Evolutionary conservation across 2,797 vertebrate genomes (phyloP).

Genomic region (Megaceryle alcyon): DNA sequence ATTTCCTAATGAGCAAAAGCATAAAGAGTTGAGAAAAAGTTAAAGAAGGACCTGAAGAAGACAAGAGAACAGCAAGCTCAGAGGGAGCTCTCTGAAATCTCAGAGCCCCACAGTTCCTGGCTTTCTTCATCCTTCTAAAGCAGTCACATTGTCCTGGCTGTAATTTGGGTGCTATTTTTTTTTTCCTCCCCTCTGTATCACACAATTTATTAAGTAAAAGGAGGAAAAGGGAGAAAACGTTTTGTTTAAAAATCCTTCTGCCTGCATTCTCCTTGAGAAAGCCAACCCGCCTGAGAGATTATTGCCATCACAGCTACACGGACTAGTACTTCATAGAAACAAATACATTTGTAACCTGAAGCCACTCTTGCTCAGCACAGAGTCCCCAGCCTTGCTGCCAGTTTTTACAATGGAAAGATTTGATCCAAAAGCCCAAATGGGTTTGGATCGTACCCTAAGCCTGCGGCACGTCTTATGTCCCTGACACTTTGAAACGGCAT

Average conservation of each 20-base stretch:
- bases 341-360: neutral
- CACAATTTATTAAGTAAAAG: neutral
- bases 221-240: neutral
- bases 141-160: neutral
- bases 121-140: neutral
- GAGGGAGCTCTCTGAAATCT: neutral
- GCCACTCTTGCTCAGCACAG: neutral
- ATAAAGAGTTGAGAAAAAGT: neutral
- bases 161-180: neutral
- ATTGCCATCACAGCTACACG: neutral
- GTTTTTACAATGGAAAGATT: conserved; percentile 22
- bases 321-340: neutral
- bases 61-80: neutral
- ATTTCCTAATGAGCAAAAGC: neutral
- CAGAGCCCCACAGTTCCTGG: neutral
- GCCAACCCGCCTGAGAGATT: neutral
- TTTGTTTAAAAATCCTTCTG: neutral
- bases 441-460: conserved; percentile 47
- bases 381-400: conserved; percentile 9
- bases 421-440: conserved; percentile 44
- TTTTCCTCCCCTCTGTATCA: neutral
- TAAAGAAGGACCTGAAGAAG: neutral
- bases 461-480: conserved; percentile 26
- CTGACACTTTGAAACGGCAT: conserved; percentile 4
- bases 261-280: neutral